Evolutionary conservation across 2,888 invertebrate genomes (phyloP).

Genomic region (Trachelus stipa): DNA sequence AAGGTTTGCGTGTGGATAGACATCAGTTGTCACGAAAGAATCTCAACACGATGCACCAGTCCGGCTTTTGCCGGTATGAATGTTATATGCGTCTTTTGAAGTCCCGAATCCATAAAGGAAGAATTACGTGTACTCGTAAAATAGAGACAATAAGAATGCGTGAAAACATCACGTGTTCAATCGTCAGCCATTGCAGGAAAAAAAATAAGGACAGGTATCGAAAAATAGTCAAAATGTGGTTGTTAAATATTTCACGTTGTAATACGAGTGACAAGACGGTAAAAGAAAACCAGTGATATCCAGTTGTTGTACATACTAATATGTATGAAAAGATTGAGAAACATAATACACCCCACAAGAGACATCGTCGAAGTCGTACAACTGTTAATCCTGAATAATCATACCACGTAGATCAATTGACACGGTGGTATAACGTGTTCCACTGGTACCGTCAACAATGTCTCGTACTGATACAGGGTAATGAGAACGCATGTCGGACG

Average conservation of each 20-base stretch:
- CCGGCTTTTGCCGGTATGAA: not conserved
- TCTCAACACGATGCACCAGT: constrained; percentile 10
- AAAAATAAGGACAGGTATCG: not conserved
- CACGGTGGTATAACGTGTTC: not conserved
- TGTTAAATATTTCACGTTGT: not conserved
- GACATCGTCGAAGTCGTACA: not conserved
- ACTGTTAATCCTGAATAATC: not conserved
- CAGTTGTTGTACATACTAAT: not conserved
- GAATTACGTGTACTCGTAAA: not conserved
- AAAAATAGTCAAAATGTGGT: not conserved
- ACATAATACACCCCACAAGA: not conserved
- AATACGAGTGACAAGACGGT: not conserved
- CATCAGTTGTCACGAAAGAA: constrained; percentile 26
- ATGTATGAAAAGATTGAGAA: not conserved
- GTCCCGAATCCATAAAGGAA: not conserved
- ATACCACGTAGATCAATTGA: not conserved
- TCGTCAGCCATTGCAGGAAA: not conserved
- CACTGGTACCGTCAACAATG: not conserved
- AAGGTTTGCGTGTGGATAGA: constrained; percentile 35
- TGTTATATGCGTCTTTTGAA: not conserved
- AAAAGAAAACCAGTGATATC: not conserved
- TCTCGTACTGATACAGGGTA: not conserved
- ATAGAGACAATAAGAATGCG: not conserved
- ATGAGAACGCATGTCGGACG: not conserved
- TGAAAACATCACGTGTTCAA: not conserved